Base-by-base conservation (phyloP, 2,113 vertebrate genomes). In the Proteles cristata region DNA sequence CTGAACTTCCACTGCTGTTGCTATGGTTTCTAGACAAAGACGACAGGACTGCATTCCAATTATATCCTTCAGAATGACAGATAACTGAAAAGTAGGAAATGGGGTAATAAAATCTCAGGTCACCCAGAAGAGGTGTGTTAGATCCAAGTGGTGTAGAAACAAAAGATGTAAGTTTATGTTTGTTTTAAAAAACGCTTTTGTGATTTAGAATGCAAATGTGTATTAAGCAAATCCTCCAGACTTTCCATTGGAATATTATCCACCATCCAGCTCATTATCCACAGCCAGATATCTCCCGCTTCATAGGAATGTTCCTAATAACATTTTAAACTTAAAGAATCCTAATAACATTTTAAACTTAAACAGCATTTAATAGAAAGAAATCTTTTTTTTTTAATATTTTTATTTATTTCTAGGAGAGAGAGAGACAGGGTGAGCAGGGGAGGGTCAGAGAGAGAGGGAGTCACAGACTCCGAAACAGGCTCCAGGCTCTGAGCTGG, bases 21-120 rank as follows among this genome's bases (percentile, higher is more conserved):
- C 99, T 98, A 99, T 99, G 98, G 99, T 98, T 99, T 98, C 98
- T 94, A 86, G 35, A 96, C 45, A 97, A 98, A 98, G 83, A 94
- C 4, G n/a, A 96, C 90, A 98, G 93, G 91, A 74, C 86, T 97
- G 85, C 92, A 94, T 98, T 98, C 98, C 93, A 98, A 98, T 97
- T 98, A 98, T 94, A 97, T 94, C 97, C 93, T 98, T 98, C 93
- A 90, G 48, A 94, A 94, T 97, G 98, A 98, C 65, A 93, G 98
- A 98, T 90, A 98, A 97, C 93, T 97, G 61, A 84, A 97, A 97
- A 97, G 96, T 94, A 97, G 98, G 90, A 98, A 98, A 97, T 79
- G 95, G 93, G 43, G 94, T 96, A 98, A 98, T 98, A 98, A 98
- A 98, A 98, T 97, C 73, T 96, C 95, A 96, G 94, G 95, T 96